Conservation (phyloP, 2,888 invertebrate genomes). For the Muscina levida region DNA sequence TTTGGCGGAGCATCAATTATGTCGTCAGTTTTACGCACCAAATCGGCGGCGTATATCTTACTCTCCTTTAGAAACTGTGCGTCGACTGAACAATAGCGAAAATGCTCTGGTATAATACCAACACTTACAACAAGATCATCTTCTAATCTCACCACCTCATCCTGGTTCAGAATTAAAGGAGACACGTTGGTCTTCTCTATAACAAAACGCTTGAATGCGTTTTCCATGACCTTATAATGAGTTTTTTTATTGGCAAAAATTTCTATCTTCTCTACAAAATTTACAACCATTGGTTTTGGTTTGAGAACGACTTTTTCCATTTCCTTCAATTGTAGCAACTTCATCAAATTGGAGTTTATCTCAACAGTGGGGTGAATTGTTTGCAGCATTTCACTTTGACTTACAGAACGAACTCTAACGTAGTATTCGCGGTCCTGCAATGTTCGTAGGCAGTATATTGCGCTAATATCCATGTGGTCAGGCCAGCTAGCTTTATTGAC, state of each 20-base stretch:
- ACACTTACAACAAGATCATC: conserved; percentile 76
- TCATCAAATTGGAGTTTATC: conserved; percentile 78
- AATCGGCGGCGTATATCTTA: conserved; percentile 78
- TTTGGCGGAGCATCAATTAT: conserved; percentile 78
- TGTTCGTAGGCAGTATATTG: conserved; percentile 75
- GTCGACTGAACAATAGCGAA: conserved; percentile 79
- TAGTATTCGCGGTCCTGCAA: conserved; percentile 75
- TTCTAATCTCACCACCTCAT: conserved; percentile 78
- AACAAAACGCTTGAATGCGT: conserved; percentile 78
- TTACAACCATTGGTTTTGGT: conserved; percentile 76
- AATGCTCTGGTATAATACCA: conserved; percentile 78
- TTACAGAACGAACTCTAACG: conserved; percentile 70
- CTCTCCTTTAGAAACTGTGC: conserved; percentile 78
- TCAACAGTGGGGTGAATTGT: conserved; percentile 78
- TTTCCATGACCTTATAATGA: conserved; percentile 78
- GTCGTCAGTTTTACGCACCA: conserved; percentile 81
- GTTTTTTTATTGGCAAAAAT: conserved; percentile 77
- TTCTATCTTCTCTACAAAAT: conserved; percentile 79
- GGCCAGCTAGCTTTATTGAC: conserved; percentile 77
- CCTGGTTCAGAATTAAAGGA: conserved; percentile 78
- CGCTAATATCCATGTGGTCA: conserved; percentile 77
- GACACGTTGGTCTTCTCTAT: conserved; percentile 75
- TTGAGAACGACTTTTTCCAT: conserved; percentile 76
- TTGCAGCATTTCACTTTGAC: conserved; percentile 66
- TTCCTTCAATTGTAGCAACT: conserved; percentile 76